Evolutionary conservation across 1,140 invertebrate genomes (phyloP).

Genomic region (Pogonognathellus flavescens): DNA sequence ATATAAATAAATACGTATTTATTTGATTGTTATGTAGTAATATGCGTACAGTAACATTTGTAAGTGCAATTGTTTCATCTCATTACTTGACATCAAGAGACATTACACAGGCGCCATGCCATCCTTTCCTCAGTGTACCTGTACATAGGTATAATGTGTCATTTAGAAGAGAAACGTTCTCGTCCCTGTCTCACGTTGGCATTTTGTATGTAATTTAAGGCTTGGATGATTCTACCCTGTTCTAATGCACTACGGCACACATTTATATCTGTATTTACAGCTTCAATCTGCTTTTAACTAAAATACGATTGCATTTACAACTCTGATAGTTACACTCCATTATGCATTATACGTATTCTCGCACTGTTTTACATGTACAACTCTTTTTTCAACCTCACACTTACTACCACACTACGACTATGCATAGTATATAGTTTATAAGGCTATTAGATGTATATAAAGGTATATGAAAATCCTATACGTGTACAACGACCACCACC

Average conservation of each 20-base stretch:
- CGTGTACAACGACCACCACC: not conserved
- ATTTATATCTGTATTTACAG: too few relatives aligned
- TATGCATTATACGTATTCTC: not conserved
- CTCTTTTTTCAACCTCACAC: too few relatives aligned
- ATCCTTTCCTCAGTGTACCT: conserved; percentile 10
- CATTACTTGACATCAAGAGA: not conserved
- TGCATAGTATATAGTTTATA: not conserved
- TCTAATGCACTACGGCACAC: too few relatives aligned
- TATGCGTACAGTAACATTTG: not conserved
- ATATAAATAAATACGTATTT: not conserved
- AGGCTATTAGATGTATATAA: not conserved
- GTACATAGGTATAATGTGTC: not conserved
- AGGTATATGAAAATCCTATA: not conserved
- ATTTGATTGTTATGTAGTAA: not conserved
- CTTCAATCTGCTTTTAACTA: too few relatives aligned
- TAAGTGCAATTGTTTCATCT: not conserved
- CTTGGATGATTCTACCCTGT: too few relatives aligned
- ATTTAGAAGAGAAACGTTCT: not conserved
- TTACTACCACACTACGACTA: too few relatives aligned
- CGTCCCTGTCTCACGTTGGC: too few relatives aligned
- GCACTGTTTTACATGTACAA: too few relatives aligned
- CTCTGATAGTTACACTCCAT: too few relatives aligned
- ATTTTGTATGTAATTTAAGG: too few relatives aligned
- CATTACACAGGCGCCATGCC: conserved; percentile 27
- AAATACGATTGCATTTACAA: too few relatives aligned